phyloP scores from a whole-genome alignment of 2,797 vertebrate genomes.

The Rhincodon typus region DNA sequence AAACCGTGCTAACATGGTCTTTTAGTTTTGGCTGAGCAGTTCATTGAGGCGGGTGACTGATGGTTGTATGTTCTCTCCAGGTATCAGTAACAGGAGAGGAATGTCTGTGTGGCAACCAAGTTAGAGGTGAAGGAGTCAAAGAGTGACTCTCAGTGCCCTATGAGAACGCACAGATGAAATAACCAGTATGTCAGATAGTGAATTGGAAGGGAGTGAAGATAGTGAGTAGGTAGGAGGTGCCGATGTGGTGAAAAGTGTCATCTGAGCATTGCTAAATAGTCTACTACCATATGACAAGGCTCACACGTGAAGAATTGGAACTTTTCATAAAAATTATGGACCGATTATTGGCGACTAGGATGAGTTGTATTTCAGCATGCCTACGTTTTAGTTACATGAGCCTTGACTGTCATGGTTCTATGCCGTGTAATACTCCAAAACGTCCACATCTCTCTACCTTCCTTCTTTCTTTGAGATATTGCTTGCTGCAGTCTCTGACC shows the following conservation, averaged over 20 bases:
- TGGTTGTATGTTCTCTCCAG: not conserved
- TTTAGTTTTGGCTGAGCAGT: not conserved
- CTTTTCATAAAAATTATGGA: not conserved
- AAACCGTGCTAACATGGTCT: not conserved
- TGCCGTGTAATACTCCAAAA: not conserved
- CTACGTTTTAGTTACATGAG: not conserved
- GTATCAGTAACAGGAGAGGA: not conserved
- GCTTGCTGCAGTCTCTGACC: not conserved
- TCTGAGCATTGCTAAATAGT: not conserved
- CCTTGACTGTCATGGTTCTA: too few relatives aligned
- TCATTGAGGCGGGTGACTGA: not conserved
- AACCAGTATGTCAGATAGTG: too few relatives aligned
- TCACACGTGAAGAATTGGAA: not conserved
- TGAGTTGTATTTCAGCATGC: not conserved
- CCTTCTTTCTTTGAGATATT: not conserved
- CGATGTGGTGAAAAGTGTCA: not conserved
- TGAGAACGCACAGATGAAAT: not conserved
- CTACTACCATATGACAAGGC: not conserved
- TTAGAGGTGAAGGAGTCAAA: not conserved
- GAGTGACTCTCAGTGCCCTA: not conserved
- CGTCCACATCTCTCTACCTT: too few relatives aligned
- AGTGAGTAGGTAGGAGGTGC: too few relatives aligned
- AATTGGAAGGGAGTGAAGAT: too few relatives aligned
- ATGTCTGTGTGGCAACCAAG: not conserved
- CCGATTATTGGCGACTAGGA: not conserved